These are phyloP conservation scores for Patella caerulea DNA, from an alignment of 2,888 invertebrate species.

Conservation along the genomic window DNA sequence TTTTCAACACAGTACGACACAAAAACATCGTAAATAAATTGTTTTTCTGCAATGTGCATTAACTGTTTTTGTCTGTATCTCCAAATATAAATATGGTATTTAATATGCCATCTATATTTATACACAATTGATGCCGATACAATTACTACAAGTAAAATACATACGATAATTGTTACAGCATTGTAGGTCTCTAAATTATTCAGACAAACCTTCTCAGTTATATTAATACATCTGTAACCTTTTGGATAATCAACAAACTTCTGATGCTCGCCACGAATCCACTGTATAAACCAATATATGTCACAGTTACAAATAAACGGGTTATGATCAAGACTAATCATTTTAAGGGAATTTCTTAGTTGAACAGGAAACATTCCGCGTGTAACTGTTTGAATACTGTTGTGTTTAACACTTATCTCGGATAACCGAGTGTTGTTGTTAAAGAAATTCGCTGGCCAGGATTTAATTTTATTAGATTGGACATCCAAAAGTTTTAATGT, in stretches of 20 bases:
- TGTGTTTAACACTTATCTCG: neutral
- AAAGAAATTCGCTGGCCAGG: neutral
- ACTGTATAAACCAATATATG: conserved; percentile 51
- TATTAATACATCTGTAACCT: neutral
- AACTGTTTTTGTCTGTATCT: conserved; percentile 71
- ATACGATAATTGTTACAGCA: neutral
- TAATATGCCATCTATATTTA: neutral
- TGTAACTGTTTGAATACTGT: neutral
- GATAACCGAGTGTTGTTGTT: neutral
- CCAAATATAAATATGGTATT: conserved; percentile 2
- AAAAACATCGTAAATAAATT: conserved; percentile 78
- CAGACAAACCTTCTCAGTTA: neutral
- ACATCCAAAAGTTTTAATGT: neutral
- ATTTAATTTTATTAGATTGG: neutral
- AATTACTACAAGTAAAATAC: neutral
- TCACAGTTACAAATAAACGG: conserved; percentile 77
- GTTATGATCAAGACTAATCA: conserved; percentile 76
- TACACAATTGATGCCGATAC: neutral
- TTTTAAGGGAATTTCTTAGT: conserved; percentile 41
- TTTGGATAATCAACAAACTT: conserved; percentile 4
- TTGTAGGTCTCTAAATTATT: neutral
- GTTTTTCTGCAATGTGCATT: conserved; percentile 35
- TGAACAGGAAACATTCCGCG: neutral
- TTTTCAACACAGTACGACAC: conserved; percentile 81
- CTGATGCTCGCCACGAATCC: conserved; percentile 18